Base-by-base conservation (phyloP, 2,888 invertebrate genomes). In the Tenthredo livida region DNA sequence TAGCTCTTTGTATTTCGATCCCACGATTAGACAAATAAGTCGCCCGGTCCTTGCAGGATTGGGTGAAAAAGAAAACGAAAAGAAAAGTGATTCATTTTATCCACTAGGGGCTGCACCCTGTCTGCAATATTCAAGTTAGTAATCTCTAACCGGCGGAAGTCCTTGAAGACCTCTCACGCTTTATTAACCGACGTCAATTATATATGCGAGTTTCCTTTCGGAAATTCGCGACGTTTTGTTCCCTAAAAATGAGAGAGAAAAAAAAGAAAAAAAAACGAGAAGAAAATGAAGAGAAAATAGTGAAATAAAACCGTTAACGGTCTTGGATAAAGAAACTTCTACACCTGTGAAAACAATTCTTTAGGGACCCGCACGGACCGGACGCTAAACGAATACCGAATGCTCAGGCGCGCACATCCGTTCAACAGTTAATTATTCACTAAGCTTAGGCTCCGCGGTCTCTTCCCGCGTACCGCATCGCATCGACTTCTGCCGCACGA, bases 331-430 rank as follows among this genome's bases (percentile, higher is more conserved):
- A 84, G 17, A 12, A 47, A 84, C 77, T 9, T 25, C 15, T 21
- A 54, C 77, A 77, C 77, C 77, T 77, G 77, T 50, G 54, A 77
- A 50, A 77, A 77, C 77, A 77, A 77, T 77, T 77, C 77, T 77
- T 54, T 50, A 77, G 77, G 54, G 77, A 73, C 9, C 40, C 40
- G 37, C 72, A n/a, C 72, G 72, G 1, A 80, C 61, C 80, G 80
- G 80, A 80, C 80, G 61, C 25, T 61, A 40, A 80, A 80, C 80
- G 80, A 80, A 80, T 80, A 80, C 80, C 80, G 80, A 80, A 80
- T 80, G 61, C 37, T 80, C 58, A 80, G 80, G 80, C 80, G 80
- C 80, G 80, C 61, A 80, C 80, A 80, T 80, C 80, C 80, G 80
- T 61, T 80, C 40, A 40, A 37, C 61, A 40, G 80, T 80, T 80